Base-by-base conservation (phyloP, 2,888 invertebrate species). In the Urechis unicinctus region DNA sequence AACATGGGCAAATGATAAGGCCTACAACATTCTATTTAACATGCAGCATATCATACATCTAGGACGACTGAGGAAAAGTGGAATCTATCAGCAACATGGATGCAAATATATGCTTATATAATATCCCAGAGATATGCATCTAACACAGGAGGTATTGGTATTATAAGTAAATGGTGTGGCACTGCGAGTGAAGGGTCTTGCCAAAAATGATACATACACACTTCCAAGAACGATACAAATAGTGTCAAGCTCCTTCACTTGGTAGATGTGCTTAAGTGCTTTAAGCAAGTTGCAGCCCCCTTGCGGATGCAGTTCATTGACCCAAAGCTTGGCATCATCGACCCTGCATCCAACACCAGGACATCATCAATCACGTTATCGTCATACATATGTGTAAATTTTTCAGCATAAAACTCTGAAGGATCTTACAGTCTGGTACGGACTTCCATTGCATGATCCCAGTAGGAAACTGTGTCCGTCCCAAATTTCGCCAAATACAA, bases 241-340 rank as follows among this genome's bases (percentile, higher is more conserved):
- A 17, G 69, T 66, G 56, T 75, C 72, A 6, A 76, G 63, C 50
- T 72, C 70, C 50, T 68, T 64, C 17, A 71, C 59, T 55, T 68
- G 70, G 62, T 70, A 68, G 29, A 74, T 68, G 54, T 74, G 71
- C 57, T 75, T 74, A 63, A 77, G 67, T 4, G 74, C 75, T 56
- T 72, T 73, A 43, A 78, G 61, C 21, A 78, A 63, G 58, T 78
- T 77, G 59, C 73, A 72, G 21, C 78, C 77, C 30, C 77, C 77
- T 30, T 61, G 62, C 9, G 70, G 68, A 53, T 66, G 61, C 50
- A 76, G 57, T 22, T 66, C 53, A 62, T 67, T 66, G 29, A 72
- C 70, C 72, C 72, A 77, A 36, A 69, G 65, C 53, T 74, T 75
- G 3, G 71, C 73, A 57, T 76, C 73, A 29, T 74, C 74, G 48